Evolutionary conservation across 2,888 invertebrate genomes (phyloP).

Genomic region (Hipparchia sbordonii): DNA sequence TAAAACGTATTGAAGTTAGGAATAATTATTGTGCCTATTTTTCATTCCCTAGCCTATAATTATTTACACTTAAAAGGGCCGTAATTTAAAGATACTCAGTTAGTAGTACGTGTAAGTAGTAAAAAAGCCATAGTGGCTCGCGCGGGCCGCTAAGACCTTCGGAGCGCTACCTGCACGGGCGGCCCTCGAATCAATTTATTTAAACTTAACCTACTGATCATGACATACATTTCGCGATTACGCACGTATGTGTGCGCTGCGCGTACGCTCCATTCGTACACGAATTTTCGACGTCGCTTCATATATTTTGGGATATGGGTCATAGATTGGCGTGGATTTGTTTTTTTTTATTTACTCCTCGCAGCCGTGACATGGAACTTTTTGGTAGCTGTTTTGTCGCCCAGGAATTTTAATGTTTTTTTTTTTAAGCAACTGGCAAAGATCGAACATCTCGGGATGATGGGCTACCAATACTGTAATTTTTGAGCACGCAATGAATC

Average conservation of each 20-base stretch:
- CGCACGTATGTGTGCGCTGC: conserved; percentile 56
- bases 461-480: too few relatives aligned
- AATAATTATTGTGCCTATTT: conserved; percentile 3
- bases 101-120: background rate
- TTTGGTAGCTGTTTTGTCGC: background rate
- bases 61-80: conserved; percentile 5
- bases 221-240: conserved; percentile 80
- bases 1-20: conserved; percentile 6
- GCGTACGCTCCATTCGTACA: conserved; percentile 58
- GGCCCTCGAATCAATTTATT: conserved; percentile 72
- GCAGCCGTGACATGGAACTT: background rate
- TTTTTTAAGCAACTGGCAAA: too few relatives aligned
- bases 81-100: conserved; percentile 10
- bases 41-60: conserved; percentile 2
- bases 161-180: conserved; percentile 52
- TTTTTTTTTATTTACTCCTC: background rate
- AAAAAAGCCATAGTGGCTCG: conserved; percentile 7
- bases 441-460: too few relatives aligned
- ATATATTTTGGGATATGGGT: conserved; percentile 47
- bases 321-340: conserved; percentile 39
- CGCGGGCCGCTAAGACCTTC: conserved; percentile 49
- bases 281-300: conserved; percentile 48
- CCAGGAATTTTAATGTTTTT: too few relatives aligned
- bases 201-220: conserved; percentile 83
- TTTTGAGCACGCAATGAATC: too few relatives aligned